These are phyloP conservation scores for Dryadula phaetusa DNA, from an alignment of 2,888 invertebrate genomes.

Conservation along the genomic window DNA sequence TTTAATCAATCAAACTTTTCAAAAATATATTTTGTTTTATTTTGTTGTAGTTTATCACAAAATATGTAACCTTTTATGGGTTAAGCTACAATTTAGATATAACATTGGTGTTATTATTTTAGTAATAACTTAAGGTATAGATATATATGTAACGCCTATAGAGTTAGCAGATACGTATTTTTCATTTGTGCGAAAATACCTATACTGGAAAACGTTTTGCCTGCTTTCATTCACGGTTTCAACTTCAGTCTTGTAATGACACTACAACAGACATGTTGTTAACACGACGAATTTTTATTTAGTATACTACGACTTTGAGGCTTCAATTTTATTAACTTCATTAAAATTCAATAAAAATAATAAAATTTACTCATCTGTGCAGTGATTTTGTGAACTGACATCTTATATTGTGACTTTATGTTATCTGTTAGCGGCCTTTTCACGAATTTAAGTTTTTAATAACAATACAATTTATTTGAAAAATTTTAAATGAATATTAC, in stretches of 20 bases:
- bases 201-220: no score
- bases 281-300: background rate
- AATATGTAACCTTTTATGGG: no score
- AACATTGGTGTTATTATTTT: no score
- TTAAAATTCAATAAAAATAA: background rate
- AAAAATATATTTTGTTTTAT: no score
- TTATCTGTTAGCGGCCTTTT: slow-evolving; percentile 26
- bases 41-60: no score
- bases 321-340: background rate
- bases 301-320: background rate
- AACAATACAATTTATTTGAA: background rate
- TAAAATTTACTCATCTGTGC: slow-evolving; percentile 11
- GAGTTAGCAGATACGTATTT: no score
- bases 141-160: no score
- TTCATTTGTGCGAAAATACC: background rate
- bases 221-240: background rate
- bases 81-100: no score
- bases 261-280: slow-evolving; percentile 5
- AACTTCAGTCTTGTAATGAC: slow-evolving; percentile 4
- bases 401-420: slow-evolving; percentile 19
- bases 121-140: no score
- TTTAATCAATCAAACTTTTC: no score
- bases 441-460: background rate
- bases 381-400: slow-evolving; percentile 8
- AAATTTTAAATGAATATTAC: background rate